Base-by-base conservation (phyloP, 2,113 vertebrate genomes). In the Bufo gargarizans region DNA sequence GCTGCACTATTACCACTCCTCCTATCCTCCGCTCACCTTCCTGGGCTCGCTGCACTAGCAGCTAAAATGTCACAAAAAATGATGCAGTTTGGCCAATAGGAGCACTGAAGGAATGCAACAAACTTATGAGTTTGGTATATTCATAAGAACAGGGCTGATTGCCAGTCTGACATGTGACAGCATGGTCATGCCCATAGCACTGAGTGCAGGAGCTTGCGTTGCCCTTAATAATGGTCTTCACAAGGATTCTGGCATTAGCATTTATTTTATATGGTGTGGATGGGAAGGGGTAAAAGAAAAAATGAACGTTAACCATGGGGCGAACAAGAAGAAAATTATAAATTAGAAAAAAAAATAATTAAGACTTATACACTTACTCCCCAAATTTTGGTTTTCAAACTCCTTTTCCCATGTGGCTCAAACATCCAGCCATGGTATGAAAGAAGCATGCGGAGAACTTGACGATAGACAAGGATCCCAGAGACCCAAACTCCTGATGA, bases 401-500 rank as follows among this genome's bases (percentile, higher is more conserved):
- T 98, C 92, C 94, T 95, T 92, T 87, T 94, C 8, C 96, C 96
- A 0, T 99, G 97, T 58, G 96, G 95, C 92, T 99, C 97, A 22
- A 99, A 99, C 93, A 99, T 97, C 98, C 98, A 99, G 0, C 96
- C 95, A 0, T 98, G 98, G 93, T 98, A 97, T 86, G 97, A 98
- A 6, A 99, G 97, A 2, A 99, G 95, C 84, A 94, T 91, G 88
- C 96, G 96, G 65, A 99, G 96, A 0, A 93, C 89, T 91, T 96
- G 95, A 79, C 97, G 96, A 90, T 97, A 93, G 3, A 98, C 90
- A 89, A 97, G 93, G 91, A 98, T 97, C 82, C 97, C 91, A 7
- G 93, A 94, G 47, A 97, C 86, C 98, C 98, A 99, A 53, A 96
- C 89, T 0, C 95, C 97, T 0, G 97, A 97, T 91, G 97, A 96